Conservation (phyloP, 2,797 vertebrate genomes). For the Lagocephalus sceleratus region DNA sequence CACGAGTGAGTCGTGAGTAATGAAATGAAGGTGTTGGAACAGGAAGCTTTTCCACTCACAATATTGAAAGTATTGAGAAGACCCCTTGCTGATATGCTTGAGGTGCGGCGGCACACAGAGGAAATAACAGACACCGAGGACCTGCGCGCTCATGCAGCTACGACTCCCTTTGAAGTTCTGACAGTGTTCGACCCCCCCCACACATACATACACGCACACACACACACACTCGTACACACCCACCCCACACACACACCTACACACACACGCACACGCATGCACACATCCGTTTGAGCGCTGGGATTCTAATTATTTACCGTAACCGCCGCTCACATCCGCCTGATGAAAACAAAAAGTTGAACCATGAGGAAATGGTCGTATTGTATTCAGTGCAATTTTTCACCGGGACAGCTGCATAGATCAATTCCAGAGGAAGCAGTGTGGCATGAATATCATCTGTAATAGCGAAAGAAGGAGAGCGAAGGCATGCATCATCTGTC, state of each 20-base stretch:
- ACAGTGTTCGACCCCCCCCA: conserved; percentile 52
- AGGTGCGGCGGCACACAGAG: conserved; percentile 43
- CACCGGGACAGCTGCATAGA: conserved; percentile 49
- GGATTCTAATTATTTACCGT: conserved; percentile 66
- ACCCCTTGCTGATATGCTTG: conserved; percentile 60
- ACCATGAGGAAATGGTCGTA: conserved; percentile 38
- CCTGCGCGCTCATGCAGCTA: conserved; percentile 42
- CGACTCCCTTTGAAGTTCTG: conserved; percentile 65
- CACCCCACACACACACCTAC: too few relatives aligned
- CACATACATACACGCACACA: too few relatives aligned
- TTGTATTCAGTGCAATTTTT: conserved; percentile 66
- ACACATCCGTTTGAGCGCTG: conserved; percentile 26
- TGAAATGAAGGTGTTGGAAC: conserved; percentile 51
- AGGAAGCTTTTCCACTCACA: conserved; percentile 51
- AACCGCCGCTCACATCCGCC: conserved; percentile 36
- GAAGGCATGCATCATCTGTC: conserved; percentile 34
- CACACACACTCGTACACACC: too few relatives aligned
- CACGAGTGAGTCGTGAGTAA: conserved; percentile 38
- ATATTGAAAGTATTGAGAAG: conserved; percentile 55
- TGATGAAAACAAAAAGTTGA: conserved; percentile 53
- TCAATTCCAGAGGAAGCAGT: conserved; percentile 57
- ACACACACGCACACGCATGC: too few relatives aligned
- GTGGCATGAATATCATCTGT: conserved; percentile 64
- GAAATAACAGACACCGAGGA: conserved; percentile 56
- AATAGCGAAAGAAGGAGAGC: conserved; percentile 51